Percentiles rank a stretch among this genome's conserved stretches.
These are phyloP conservation scores for Melipona beecheii DNA, from an alignment of 2,888 invertebrate genomes.

Conservation along the genomic window DNA sequence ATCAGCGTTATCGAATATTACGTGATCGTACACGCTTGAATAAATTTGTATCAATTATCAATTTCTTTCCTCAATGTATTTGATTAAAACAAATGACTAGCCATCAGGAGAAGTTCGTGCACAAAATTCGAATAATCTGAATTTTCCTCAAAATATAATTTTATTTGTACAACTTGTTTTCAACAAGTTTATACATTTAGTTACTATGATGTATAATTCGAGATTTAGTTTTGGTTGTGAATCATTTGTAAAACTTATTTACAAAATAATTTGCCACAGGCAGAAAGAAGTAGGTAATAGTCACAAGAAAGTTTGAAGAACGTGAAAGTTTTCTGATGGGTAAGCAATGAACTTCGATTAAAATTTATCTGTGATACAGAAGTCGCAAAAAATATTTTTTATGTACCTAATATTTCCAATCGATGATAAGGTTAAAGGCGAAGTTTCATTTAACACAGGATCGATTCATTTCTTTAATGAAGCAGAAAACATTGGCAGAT, in stretches of 20 bases:
- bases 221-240: not conserved
- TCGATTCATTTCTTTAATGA: not conserved
- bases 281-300: not conserved
- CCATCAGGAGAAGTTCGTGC: not conserved
- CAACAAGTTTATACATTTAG: not conserved
- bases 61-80: rapidly evolving
- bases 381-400: not conserved
- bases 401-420: not conserved
- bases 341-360: not conserved
- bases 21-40: not conserved
- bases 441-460: not conserved
- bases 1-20: not conserved
- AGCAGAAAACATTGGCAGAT: not conserved
- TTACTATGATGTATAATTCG: not conserved
- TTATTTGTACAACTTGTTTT: not conserved
- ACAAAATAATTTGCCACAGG: not conserved
- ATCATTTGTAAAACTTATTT: not conserved
- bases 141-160: not conserved
- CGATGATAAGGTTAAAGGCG: not conserved
- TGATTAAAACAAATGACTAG: not conserved
- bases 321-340: not conserved
- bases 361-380: not conserved
- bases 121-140: not conserved
- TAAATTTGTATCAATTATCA: not conserved
- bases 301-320: not conserved